A percentile compares a stretch with the other conserved stretches of the same genome.
Conservation (phyloP, 2,888 invertebrate genomes). For the Amphipoea lucens region DNA sequence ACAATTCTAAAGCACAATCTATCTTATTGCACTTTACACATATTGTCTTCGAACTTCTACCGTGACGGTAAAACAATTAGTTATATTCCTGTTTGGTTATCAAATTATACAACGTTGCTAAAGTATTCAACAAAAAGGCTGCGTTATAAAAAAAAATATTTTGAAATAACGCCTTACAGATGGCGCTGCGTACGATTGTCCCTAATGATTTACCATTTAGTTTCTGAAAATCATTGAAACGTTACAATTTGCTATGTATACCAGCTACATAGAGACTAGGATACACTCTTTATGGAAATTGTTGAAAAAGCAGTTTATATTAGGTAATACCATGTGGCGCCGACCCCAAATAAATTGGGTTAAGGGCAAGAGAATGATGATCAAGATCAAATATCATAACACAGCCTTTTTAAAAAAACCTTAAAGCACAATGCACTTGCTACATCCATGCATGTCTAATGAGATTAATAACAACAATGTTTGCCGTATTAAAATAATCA, state of each 20-base stretch:
- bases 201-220: background rate
- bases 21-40: conserved; percentile 80
- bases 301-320: background rate
- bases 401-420: conserved; percentile 66
- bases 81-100: conserved; percentile 52
- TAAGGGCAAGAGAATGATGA: background rate
- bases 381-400: conserved; percentile 52
- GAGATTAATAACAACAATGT: conserved; percentile 53
- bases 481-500: conserved; percentile 53
- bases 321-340: background rate
- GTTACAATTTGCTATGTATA: background rate
- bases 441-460: conserved; percentile 57
- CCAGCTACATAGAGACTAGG: background rate
- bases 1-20: conserved; percentile 77
- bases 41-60: conserved; percentile 77
- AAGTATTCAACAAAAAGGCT: conserved; percentile 64
- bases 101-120: conserved; percentile 41
- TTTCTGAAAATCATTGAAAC: background rate
- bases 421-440: conserved; percentile 60
- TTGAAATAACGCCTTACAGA: background rate
- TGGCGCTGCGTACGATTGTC: conserved; percentile 15
- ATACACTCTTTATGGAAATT: background rate
- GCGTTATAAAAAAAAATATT: conserved; percentile 54
- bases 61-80: conserved; percentile 58
- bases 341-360: background rate